phyloP scores from a whole-genome alignment of 2,888 invertebrate genomes.

The Schrankia costaestrigalis region DNA sequence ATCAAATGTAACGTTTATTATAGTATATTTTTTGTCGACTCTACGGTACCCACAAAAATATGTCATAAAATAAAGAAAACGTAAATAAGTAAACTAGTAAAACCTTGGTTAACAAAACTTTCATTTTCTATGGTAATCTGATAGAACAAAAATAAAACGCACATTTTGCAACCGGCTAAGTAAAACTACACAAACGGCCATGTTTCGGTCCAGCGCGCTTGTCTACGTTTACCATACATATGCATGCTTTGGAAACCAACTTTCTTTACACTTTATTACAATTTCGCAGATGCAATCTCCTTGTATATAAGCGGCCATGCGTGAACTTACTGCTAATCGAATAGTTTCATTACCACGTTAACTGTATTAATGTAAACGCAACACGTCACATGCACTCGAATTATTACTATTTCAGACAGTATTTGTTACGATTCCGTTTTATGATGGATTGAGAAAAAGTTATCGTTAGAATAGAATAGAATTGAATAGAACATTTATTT shows the following conservation, averaged over 20 bases:
- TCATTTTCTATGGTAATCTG: slow-evolving; percentile 4
- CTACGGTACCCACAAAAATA: too few species aligned
- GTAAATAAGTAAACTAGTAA: too few species aligned
- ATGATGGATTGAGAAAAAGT: too few species aligned
- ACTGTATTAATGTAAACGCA: slow-evolving; percentile 10
- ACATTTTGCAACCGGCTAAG: slow-evolving; percentile 19
- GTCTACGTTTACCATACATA: slow-evolving; percentile 56
- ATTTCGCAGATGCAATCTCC: slow-evolving; percentile 65
- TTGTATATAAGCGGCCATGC: slow-evolving; percentile 54
- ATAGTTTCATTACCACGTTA: slow-evolving; percentile 30
- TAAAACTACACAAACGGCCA: slow-evolving; percentile 21
- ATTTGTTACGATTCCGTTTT: too few species aligned
- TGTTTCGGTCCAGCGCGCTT: slow-evolving; percentile 54
- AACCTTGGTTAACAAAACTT: too few species aligned
- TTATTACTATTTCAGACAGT: too few species aligned
- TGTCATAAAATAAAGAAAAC: too few species aligned
- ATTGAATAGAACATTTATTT: too few species aligned
- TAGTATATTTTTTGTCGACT: too few species aligned
- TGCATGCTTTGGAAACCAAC: slow-evolving; percentile 66
- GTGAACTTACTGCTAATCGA: slow-evolving; percentile 35
- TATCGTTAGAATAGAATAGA: too few species aligned
- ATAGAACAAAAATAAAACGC: slow-evolving; percentile 2
- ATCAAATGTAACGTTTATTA: too few species aligned
- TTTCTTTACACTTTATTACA: slow-evolving; percentile 68
- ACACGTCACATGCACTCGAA: not conserved